Evolutionary conservation across 2,888 invertebrate genomes (phyloP), one percentile per base, ranked within the genome.

Genomic region (Andrena flavipes): DNA sequence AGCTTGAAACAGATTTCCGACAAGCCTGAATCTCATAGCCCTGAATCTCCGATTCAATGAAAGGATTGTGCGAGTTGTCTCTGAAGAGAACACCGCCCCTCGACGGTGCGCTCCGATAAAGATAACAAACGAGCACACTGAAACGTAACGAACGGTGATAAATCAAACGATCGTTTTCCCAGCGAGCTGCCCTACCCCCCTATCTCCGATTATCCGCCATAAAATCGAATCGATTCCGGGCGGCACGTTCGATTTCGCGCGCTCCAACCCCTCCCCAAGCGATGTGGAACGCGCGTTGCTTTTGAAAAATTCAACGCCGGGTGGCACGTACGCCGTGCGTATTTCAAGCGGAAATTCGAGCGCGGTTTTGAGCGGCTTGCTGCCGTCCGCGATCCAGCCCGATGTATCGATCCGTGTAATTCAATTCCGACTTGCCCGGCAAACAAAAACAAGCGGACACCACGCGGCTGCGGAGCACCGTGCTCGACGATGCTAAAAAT

Each of bases 231-330:
- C 81, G 76, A 82, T 68, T 68, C 71, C 33, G 23, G 20, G 16
- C 54, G 8, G 64, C 63, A 72, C 69, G 76, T 81, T 54, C 82
- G 69, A 71, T 78, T 65, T 71, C 63, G 51, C 29, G 60, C 74
- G 56, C 29, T 23, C 48, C 20, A 3, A 29, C 30, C 42, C 16
- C 23, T 42, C 1, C 26, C 13, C 23, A 33, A 8, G 10, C 20
- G 56, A 6, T 13, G 2, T 8, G 8, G 60, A 26, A 2, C 49
- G 42, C 35, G 54, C 20, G 60, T 26, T 59, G 23, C 82, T 74
- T 60, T 59, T 85, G 84, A 84, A 84, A 85, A 84, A 81, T 85
- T 84, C 81, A 84, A 78, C 74, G 72, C 48, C 16, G 56, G 56
- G 76, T 10, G 23, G 56, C 56, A 56, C 84, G 78, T 75, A 73